Base-by-base conservation (phyloP, 2,113 vertebrate genomes). In the Megalops atlanticus region DNA sequence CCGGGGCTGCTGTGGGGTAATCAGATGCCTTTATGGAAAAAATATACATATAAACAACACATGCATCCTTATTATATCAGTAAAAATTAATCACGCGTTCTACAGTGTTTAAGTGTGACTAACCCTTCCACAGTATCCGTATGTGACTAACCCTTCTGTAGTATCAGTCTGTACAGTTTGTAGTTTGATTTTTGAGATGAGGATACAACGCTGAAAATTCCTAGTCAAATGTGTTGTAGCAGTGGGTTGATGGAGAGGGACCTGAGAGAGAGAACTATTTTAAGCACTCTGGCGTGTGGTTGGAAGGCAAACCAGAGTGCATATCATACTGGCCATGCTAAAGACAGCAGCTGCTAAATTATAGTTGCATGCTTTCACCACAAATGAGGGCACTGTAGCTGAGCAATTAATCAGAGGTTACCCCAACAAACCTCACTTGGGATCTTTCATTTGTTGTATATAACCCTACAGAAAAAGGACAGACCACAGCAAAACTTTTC, bases 401-500 rank as follows among this genome's bases (percentile, higher is more conserved):
- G 81, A 87, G 90, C 90, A 93, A 93, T 93, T 92, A 93, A 93
- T 94, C 90, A 93, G 90, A 88, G 90, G 92, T 93, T 93, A 89
- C 92, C 91, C 91, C 84, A 85, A 84, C 88, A 89, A 89, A 92
- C 90, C 89, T 85, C 69, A 85, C 81, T 68, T 85, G 76, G 87
- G 84, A 91, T 89, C 90, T 92, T 85, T 92, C 89, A 91, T 92
- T 91, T 92, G 80, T 81, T 75, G 80, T 85, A 84, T 86, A 52
- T 87, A 86, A 87, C 83, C 80, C 81, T 87, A 77, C 76, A 58
- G 81, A 73, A 84, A 86, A 81, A 79, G 74, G 52, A 81, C 80
- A 54, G 79, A 86, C 76, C 82, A 84, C 80, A 82, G 80, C 68
- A 81, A 64, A 82, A 68, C 74, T 54, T 72, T 80, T 83, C 84